A percentile compares a stretch with the other conserved stretches of the same genome.
Evolutionary conservation across 2,797 vertebrate genomes (phyloP).

Genomic region (Vireo griseus): DNA sequence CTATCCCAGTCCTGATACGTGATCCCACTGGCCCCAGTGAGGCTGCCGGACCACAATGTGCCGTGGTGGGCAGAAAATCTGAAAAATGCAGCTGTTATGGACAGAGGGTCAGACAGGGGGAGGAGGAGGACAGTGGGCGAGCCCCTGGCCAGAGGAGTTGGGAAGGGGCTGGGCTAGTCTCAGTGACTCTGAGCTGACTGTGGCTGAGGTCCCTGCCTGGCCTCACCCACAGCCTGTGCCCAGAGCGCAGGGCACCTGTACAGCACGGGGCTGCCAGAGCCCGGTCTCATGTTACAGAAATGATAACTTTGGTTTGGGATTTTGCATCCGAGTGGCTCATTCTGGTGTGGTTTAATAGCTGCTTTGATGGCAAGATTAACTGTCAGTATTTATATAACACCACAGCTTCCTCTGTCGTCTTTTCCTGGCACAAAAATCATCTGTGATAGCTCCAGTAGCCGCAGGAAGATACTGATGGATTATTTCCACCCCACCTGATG

Average conservation of each 20-base stretch:
- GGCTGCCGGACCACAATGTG: rapidly evolving
- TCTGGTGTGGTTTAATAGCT: not conserved
- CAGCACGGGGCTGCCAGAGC: not conserved
- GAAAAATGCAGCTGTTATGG: not conserved
- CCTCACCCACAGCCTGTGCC: not conserved
- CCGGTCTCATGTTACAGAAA: not conserved
- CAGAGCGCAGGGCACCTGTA: not conserved
- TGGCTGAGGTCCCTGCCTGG: not conserved
- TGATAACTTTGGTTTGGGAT: not conserved
- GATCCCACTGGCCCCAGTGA: not conserved
- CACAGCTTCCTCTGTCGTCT: not conserved
- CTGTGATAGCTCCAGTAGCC: not conserved
- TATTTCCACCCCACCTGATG: not conserved
- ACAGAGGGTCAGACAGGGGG: not conserved
- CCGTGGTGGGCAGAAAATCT: not conserved
- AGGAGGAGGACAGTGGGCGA: not conserved
- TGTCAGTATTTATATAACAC: not conserved
- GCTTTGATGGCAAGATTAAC: not conserved
- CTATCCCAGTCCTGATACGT: not conserved
- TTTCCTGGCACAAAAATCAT: not conserved
- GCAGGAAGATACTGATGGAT: not conserved
- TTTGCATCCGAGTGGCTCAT: not conserved
- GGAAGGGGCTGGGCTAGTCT: not conserved
- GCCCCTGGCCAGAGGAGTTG: not conserved
- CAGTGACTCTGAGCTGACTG: not conserved